Evolutionary conservation across 2,797 vertebrate species (phyloP), one percentile per base, ranked within the genome.

Genomic region (Toxotes lorentzi): DNA sequence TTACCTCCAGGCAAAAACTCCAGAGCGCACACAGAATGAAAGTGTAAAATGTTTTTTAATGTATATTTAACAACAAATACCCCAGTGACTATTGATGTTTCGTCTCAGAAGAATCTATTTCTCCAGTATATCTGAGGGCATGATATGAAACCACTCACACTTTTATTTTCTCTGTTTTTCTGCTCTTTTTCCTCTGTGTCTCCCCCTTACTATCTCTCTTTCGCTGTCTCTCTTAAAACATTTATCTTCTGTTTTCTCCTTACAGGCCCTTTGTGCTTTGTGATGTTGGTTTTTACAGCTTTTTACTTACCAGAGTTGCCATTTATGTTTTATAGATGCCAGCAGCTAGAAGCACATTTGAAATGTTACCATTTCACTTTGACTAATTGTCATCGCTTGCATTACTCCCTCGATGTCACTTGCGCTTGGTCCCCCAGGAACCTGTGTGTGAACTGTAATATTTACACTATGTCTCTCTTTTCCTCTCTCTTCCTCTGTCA

Each of bases 21-120:
- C 95, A 95, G 94, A 94, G 95, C 94, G 93, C 95, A 92, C 95
- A 95, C 91, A 94, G 95, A 98, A 98, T 98, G 97, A 97, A 99
- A 99, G 97, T 96, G 94, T 95, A 96, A 97, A 97, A 97, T 97
- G 96, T 97, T 98, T 98, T 98, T 97, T 98, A 97, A 98, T 99
- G 97, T 98, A 99, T 99, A 98, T 98, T 98, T 99, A 97, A 98
- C 96, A 97, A 96, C 96, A 96, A 95, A 97, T 95, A 95, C 96
- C 96, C 96, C 95, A 92, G 95, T 96, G 96, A 97, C 96, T 97
- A 96, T 97, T 97, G 97, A 97, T 97, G 96, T 96, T 95, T 94
- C 94, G 93, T 97, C 97, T 97, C 96, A 91, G 89, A 95, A 96
- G 96, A 95, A 88, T 95, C 95, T 92, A 86, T 93, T 94, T 93